These are phyloP conservation scores for Tapirus indicus DNA, from an alignment of 2,797 vertebrate species.

Conservation along the genomic window DNA sequence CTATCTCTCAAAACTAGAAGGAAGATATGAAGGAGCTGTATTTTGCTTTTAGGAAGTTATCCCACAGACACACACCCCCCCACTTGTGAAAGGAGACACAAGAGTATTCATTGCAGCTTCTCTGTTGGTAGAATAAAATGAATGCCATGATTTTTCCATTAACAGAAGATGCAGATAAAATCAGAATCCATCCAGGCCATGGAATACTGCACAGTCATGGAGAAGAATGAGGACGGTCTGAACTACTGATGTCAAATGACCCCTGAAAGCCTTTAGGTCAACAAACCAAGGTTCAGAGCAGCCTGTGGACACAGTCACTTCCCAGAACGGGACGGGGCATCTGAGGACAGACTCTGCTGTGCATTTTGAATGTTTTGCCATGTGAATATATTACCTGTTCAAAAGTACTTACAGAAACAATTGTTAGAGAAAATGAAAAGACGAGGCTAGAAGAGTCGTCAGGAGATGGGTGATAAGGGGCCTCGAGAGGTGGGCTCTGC, in stretches of 20 bases:
- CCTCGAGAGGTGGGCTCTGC: not conserved
- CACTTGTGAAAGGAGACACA: not conserved
- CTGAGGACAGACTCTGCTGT: not conserved
- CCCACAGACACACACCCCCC: not conserved
- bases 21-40: not conserved
- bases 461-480: too few species aligned
- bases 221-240: too few species aligned
- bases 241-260: too few species aligned
- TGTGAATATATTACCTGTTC: not conserved
- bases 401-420: not conserved
- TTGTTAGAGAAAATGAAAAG: not conserved
- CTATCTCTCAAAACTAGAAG: not conserved
- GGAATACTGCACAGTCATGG: not conserved
- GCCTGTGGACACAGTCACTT: not conserved
- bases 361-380: not conserved
- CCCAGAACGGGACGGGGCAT: too few species aligned
- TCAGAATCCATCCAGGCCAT: fast-evolving
- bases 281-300: not conserved
- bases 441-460: not conserved
- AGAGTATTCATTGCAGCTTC: not conserved
- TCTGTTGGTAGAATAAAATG: too few species aligned
- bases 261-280: too few species aligned
- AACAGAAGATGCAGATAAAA: too few species aligned
- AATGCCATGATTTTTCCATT: fast-evolving
- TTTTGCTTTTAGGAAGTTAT: not conserved